These are phyloP conservation scores for Riptortus pedestris DNA, from an alignment of 1,140 invertebrate genomes.

Conservation along the genomic window DNA sequence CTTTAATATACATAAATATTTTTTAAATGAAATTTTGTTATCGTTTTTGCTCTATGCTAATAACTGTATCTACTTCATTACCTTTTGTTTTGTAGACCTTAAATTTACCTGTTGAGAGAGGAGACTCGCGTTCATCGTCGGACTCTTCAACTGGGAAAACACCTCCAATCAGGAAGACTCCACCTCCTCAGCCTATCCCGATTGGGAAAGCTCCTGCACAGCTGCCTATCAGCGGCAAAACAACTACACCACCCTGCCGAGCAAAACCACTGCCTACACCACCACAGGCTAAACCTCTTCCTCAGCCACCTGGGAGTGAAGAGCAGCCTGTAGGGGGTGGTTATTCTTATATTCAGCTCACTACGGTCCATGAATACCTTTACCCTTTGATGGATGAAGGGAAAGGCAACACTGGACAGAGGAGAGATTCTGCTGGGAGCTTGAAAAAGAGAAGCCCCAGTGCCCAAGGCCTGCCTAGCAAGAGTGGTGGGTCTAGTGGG, in stretches of 20 bases:
- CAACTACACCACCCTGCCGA: neutral
- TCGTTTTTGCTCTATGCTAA: no score
- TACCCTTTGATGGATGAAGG: constrained; percentile 64
- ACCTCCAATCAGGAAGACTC: constrained; percentile 30
- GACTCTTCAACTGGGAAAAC: constrained; percentile 43
- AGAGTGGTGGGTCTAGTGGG: constrained; percentile 17
- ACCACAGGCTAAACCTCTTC: constrained; percentile 10
- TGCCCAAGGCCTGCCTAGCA: constrained; percentile 37
- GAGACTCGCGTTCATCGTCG: constrained; percentile 53
- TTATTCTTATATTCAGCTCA: constrained; percentile 79
- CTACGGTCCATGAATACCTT: constrained; percentile 68
- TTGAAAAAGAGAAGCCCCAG: constrained; percentile 46
- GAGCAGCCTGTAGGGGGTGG: constrained; percentile 40
- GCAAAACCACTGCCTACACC: constrained; percentile 3
- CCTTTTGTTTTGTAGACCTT: constrained; percentile 49
- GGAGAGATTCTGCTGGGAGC: constrained; percentile 33
- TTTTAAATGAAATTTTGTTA: no score
- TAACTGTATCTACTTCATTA: constrained; percentile 5
- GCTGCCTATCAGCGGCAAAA: neutral
- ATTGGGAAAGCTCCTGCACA: constrained; percentile 34
- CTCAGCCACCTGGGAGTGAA: constrained; percentile 3
- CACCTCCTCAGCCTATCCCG: constrained; percentile 40
- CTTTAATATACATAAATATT: no score
- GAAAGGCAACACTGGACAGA: constrained; percentile 32
- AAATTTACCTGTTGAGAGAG: constrained; percentile 63